phyloP scores from a whole-genome alignment of 1,140 invertebrate genomes.

The Berghia stephanieae region DNA sequence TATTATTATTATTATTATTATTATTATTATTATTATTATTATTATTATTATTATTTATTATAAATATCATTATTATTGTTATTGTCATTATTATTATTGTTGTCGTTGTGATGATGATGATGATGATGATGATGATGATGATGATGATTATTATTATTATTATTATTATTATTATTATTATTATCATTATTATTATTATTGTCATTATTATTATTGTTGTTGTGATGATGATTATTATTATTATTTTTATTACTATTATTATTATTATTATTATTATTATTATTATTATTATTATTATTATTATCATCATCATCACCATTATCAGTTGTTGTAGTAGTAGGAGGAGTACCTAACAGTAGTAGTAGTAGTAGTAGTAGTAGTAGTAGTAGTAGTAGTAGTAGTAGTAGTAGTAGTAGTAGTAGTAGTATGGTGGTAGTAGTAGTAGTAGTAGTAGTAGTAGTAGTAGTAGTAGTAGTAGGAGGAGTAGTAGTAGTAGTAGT shows the following conservation, averaged over 20 bases:
- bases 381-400: conserved; percentile 11
- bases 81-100: too few species aligned
- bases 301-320: neutral
- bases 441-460: neutral
- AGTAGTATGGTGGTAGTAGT: conserved; percentile 12
- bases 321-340: too few species aligned
- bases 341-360: too few species aligned
- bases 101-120: neutral
- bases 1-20: neutral
- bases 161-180: neutral
- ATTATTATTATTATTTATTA: neutral
- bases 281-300: neutral
- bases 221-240: neutral
- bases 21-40: neutral
- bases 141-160: neutral
- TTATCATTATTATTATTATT: neutral
- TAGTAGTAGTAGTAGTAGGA: neutral
- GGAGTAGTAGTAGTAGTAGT: neutral
- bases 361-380: neutral
- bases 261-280: neutral
- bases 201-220: neutral
- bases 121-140: neutral
- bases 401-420: conserved; percentile 36
- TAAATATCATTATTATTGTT: neutral
- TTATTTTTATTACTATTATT: neutral